A percentile compares a stretch with the other conserved stretches of the same genome.
phyloP scores from a whole-genome alignment of 2,888 invertebrate genomes.

The Dryomyza anilis region DNA sequence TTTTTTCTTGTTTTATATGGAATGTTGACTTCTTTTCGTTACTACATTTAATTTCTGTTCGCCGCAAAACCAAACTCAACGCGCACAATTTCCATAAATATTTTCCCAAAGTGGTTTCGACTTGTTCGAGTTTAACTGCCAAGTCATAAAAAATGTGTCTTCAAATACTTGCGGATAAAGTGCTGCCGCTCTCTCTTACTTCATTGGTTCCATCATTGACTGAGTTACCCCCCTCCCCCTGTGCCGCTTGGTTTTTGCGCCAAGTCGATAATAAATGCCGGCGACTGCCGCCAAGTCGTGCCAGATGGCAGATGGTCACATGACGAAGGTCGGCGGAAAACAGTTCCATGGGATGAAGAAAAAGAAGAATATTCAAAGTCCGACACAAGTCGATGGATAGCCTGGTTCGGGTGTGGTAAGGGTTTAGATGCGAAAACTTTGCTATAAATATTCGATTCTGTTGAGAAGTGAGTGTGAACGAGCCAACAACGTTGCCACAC shows the following conservation, averaged over 20 bases:
- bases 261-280: conserved; percentile 7
- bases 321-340: not conserved
- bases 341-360: not conserved
- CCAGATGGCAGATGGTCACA: not conserved
- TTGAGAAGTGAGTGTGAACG: conserved; percentile 3
- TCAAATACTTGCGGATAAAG: conserved; percentile 8
- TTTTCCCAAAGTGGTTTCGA: not conserved
- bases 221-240: no score
- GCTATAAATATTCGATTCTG: conserved; percentile 14
- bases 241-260: not conserved
- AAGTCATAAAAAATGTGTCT: conserved; percentile 11
- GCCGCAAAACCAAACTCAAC: no score
- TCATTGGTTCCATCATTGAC: no score
- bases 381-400: not conserved
- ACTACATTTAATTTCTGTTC: no score
- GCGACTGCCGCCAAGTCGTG: no score
- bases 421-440: not conserved
- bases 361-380: not conserved
- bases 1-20: no score
- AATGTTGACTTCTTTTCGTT: no score
- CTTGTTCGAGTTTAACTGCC: conserved; percentile 15
- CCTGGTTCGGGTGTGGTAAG: not conserved
- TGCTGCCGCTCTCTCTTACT: no score
- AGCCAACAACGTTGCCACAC: not conserved
- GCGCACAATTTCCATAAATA: conserved; percentile 11